Base-by-base conservation (phyloP, 1,140 invertebrate genomes). In the Aphaenogaster rudis region DNA sequence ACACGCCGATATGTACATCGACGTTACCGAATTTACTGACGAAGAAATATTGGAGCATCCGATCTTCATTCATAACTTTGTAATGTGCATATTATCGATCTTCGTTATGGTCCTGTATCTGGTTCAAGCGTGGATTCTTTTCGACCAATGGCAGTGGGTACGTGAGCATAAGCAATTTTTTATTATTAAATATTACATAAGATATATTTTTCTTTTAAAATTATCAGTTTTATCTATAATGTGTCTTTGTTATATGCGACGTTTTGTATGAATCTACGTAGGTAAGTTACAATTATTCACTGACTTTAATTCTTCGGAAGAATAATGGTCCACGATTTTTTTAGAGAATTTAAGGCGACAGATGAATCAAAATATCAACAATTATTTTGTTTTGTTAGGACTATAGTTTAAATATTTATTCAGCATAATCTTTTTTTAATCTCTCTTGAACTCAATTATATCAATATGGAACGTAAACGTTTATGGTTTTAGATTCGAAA, bases 51-150 rank as follows among this genome's bases (percentile, higher is more conserved):
- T 94, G 8, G 28, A 71, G 3, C 94, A 95, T 93, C 94, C 95
- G 0, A 87, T 95, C 76, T 95, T 95, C 76, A 92, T 95, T 71
- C 95, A 95, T 63, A 94, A 94, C 87, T 95, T 95, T 50, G 21
- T 92, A 9, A 89, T 95, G 17, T 95, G 94, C 67, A 92, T 95
- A 33, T 21, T 95, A 36, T 95, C 95, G 28, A 92, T 95, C 42
- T 93, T 94, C 17, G 91, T 90, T 28, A 93, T 94, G 92, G 80
- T 61, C 33, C 17, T 95, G 7, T 95, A 95, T 79, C 72, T 94
- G 2, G 77, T 94, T 45, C 94, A 95, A 59, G 87, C 87, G 33
- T 95, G 95, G 94, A 86, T 94, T 9, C 79, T 94, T 0, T 88
- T 86, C 33, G 94, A 95, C 17, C 76, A 59, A 33, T 93, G 92